Percentiles rank a stretch among this genome's conserved stretches.
phyloP scores from a whole-genome alignment of 2,888 invertebrate genomes.

The Embidobia sp. region DNA sequence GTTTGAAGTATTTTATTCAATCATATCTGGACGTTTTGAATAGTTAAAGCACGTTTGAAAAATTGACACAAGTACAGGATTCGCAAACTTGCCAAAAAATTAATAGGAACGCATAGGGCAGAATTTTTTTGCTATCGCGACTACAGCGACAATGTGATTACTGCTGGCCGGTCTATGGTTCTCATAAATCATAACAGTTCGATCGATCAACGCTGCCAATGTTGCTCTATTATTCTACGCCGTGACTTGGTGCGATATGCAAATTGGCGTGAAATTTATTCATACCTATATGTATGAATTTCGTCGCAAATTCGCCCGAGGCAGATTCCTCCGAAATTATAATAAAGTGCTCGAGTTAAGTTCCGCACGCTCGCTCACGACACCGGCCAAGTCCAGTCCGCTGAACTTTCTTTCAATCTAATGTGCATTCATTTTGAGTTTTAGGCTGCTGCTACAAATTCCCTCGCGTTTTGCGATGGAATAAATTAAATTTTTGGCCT shows the following conservation, averaged over 20 bases:
- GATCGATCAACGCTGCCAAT: conserved; percentile 59
- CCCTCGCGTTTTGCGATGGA: conserved; percentile 9
- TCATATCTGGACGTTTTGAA: too few relatives aligned
- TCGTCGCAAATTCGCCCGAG: conserved; percentile 66
- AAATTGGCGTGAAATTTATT: conserved; percentile 77
- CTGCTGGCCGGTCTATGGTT: conserved; percentile 46
- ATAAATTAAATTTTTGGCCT: conserved; percentile 49
- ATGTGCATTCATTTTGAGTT: conserved; percentile 57
- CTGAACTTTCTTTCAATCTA: conserved; percentile 63
- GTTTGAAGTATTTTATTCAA: too few relatives aligned
- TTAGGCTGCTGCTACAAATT: conserved; percentile 36
- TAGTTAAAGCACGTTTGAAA: too few relatives aligned
- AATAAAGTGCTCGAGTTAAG: conserved; percentile 67
- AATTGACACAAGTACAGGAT: too few relatives aligned
- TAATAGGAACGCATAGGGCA: too few relatives aligned
- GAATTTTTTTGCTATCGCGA: conserved; percentile 1
- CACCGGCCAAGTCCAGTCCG: conserved; percentile 55
- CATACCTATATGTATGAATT: conserved; percentile 70
- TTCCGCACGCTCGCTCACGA: conserved; percentile 33
- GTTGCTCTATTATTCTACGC: conserved; percentile 64
- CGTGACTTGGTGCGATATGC: conserved; percentile 69
- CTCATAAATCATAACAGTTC: conserved; percentile 64
- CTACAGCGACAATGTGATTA: conserved; percentile 50
- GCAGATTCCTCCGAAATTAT: conserved; percentile 67
- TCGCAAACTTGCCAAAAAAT: neutral